A percentile compares a stretch with the other conserved stretches of the same genome.
These are phyloP conservation scores for Spialia ferax DNA, from an alignment of 2,888 invertebrate genomes.

Conservation along the genomic window DNA sequence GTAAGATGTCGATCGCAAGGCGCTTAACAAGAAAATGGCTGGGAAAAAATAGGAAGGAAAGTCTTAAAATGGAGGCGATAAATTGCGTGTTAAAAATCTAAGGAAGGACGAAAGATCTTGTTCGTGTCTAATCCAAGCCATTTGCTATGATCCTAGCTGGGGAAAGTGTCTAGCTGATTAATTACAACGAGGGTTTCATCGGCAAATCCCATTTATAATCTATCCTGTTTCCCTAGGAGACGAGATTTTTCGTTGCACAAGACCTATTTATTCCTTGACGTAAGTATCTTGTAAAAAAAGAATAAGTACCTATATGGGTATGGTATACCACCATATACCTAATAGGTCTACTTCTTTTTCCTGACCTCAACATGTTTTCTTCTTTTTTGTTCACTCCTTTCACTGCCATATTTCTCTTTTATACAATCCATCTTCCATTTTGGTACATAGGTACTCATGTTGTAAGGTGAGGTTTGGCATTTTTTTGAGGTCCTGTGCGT, in stretches of 20 bases:
- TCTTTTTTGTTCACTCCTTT: too few species aligned
- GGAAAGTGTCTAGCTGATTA: conserved; percentile 67
- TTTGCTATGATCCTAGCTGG: conserved; percentile 63
- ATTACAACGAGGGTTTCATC: conserved; percentile 49
- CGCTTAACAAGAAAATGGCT: conserved; percentile 22
- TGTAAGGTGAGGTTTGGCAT: too few species aligned
- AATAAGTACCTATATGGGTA: too few species aligned
- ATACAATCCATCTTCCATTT: too few species aligned
- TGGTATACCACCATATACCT: too few species aligned
- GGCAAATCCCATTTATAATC: conserved; percentile 26
- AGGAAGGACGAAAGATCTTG: conserved; percentile 54
- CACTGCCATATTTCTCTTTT: too few species aligned
- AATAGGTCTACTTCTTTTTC: too few species aligned
- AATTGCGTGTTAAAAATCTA: conserved; percentile 59
- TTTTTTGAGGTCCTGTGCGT: too few species aligned
- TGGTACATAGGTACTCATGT: too few species aligned
- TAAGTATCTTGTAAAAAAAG: too few species aligned
- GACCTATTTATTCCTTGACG: too few species aligned
- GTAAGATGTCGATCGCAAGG: conserved; percentile 35
- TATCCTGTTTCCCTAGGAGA: neutral
- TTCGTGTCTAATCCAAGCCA: conserved; percentile 61
- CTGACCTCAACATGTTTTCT: too few species aligned
- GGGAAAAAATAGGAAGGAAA: conserved; percentile 23
- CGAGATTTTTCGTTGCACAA: conserved; percentile 10
- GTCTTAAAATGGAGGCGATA: conserved; percentile 48